Base-by-base conservation (phyloP, 2,888 invertebrate genomes). In the Iphiclides podalirius region DNA sequence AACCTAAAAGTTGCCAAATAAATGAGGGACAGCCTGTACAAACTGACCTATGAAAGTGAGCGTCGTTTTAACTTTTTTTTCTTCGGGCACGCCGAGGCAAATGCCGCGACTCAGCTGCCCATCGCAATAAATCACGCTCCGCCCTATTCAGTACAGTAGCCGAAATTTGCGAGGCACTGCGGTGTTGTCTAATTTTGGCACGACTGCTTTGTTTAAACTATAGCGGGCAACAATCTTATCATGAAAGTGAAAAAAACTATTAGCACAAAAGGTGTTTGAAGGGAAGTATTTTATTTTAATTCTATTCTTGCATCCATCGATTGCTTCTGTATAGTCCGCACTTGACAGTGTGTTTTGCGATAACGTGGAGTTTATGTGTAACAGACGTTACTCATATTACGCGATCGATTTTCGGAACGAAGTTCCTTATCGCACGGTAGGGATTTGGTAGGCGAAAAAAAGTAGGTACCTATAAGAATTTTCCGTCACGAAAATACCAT, bases 1-100 rank as follows among this genome's bases (percentile, higher is more conserved):
- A 20, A 28, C 28, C 28, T 28, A 28, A 6, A 28, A 28, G 2
- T 28, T 28, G 8, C 8, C 8, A 28, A 28, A 2, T 9, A 20
- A 20, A 4, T 4, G 6, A 28, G 2, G 28, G n/a, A 28, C 49
- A n/a, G 14, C 62, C 66, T 67, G 58, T 70, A 61, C 50, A 58
- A 63, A 69, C 54, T 79, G 77, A 78, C 75, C 74, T 61, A 72
- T 70, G 74, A 80, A 78, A 82, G 70, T 67, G 70, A 79, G 57
- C 50, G 61, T 67, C 54, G 55, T 70, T 75, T 72, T 67, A 62
- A 40, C 60, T 61, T 64, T 63, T 70, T 69, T 69, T 66, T 61
- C 8, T 9, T 28, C 2, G n/a, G n/a, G n/a, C n/a, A n/a, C n/a
- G 6, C 20, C 4, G 56, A 42, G 43, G 63, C 53, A 52, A 62